These are phyloP conservation scores for Lepilemur septentrionalis DNA, from an alignment of 2,797 vertebrate genomes.

Conservation along the genomic window DNA sequence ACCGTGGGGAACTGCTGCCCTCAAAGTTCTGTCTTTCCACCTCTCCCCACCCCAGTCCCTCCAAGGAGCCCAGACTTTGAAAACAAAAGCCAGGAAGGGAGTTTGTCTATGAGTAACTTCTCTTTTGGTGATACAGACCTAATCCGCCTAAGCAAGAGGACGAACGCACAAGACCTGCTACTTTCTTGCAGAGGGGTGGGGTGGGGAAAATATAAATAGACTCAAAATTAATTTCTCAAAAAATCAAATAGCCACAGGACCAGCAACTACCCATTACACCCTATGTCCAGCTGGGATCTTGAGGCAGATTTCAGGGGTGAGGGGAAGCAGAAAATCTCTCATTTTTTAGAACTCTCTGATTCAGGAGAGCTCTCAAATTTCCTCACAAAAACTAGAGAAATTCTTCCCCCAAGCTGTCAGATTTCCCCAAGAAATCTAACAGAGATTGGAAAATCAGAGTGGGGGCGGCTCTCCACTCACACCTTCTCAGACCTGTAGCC, in stretches of 20 bases:
- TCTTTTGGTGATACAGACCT: background rate
- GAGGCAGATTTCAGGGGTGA: background rate
- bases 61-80: background rate
- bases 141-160: background rate
- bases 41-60: background rate
- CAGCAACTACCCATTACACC: background rate
- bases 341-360: background rate
- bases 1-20: too few species aligned
- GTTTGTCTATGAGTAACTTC: background rate
- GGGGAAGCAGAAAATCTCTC: background rate
- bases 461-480: background rate
- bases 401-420: background rate
- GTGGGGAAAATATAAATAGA: background rate
- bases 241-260: background rate
- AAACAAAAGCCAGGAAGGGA: background rate
- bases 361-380: background rate
- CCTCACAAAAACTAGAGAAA: background rate
- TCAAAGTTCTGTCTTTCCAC: background rate
- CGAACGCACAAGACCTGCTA: background rate
- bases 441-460: background rate
- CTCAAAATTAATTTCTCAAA: background rate
- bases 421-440: background rate
- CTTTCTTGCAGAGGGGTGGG: background rate
- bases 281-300: background rate
- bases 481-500: background rate